phyloP scores from a whole-genome alignment of 1,140 invertebrate genomes.

The Listronotus oregonensis region DNA sequence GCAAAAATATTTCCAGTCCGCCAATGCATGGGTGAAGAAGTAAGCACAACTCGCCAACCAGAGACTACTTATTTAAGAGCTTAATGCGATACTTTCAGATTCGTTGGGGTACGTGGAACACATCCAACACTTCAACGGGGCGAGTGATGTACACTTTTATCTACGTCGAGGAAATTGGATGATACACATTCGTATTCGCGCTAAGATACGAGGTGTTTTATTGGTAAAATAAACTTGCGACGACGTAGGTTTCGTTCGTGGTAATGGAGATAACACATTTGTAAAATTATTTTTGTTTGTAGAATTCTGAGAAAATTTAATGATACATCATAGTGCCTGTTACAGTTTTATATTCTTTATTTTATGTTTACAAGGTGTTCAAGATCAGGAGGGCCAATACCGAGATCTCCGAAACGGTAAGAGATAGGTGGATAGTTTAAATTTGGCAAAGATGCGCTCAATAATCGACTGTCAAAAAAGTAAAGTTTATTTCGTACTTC shows the following conservation, averaged over 20 bases:
- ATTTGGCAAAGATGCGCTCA: too few species aligned
- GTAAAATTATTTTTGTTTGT: conserved; percentile 5
- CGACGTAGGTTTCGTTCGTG: conserved; percentile 6
- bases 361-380: too few species aligned
- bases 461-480: too few species aligned
- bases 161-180: conserved; percentile 24
- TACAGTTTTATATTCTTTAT: too few species aligned
- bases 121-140: conserved; percentile 29
- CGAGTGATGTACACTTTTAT: conserved; percentile 28
- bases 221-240: conserved; percentile 12
- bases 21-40: conserved; percentile 1
- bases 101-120: conserved; percentile 29
- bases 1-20: not conserved
- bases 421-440: too few species aligned
- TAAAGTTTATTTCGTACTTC: too few species aligned
- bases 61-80: conserved; percentile 27
- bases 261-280: conserved; percentile 19
- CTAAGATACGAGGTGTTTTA: conserved; percentile 26
- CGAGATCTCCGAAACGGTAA: too few species aligned
- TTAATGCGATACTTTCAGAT: conserved; percentile 31
- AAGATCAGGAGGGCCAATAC: too few species aligned
- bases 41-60: conserved; percentile 10
- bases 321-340: too few species aligned
- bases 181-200: conserved; percentile 28
- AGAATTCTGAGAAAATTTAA: too few species aligned